Evolutionary conservation across 2,888 invertebrate species (phyloP).

Genomic region (Ophraella communa): DNA sequence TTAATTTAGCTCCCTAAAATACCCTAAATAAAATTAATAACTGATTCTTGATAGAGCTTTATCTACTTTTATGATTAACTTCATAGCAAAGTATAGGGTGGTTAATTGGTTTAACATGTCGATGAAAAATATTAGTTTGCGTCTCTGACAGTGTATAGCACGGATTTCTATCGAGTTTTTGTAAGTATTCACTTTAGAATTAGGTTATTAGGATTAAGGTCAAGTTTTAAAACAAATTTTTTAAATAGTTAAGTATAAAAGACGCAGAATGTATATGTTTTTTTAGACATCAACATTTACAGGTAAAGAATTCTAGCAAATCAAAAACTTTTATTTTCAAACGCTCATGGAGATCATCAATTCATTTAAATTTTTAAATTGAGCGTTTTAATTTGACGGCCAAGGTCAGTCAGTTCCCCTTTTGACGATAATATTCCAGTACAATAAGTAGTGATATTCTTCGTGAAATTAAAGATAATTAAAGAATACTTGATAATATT

Average conservation of each 20-base stretch:
- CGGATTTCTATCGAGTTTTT: not conserved
- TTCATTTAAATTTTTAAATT: too few species aligned
- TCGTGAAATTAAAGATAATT: not conserved
- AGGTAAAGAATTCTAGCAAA: too few species aligned
- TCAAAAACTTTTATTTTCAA: too few species aligned
- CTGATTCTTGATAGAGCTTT: too few species aligned
- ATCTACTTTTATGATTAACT: too few species aligned
- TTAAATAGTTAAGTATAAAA: not conserved
- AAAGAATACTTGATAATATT: not conserved
- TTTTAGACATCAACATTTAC: too few species aligned
- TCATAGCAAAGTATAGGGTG: not conserved
- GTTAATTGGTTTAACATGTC: not conserved
- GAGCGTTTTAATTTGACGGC: not conserved
- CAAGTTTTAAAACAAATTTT: not conserved
- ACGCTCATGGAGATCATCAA: too few species aligned
- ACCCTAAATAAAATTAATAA: too few species aligned
- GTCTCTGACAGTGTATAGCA: not conserved
- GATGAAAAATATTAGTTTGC: not conserved
- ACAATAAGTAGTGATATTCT: not conserved
- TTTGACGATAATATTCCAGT: not conserved
- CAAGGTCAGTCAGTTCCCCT: not conserved
- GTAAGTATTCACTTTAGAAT: not conserved
- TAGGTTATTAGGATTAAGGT: slow-evolving; percentile 1
- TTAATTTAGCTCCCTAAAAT: too few species aligned
- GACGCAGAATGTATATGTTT: too few species aligned